Evolutionary conservation across 2,888 invertebrate species (phyloP).

Genomic region (Capitulum mitella): DNA sequence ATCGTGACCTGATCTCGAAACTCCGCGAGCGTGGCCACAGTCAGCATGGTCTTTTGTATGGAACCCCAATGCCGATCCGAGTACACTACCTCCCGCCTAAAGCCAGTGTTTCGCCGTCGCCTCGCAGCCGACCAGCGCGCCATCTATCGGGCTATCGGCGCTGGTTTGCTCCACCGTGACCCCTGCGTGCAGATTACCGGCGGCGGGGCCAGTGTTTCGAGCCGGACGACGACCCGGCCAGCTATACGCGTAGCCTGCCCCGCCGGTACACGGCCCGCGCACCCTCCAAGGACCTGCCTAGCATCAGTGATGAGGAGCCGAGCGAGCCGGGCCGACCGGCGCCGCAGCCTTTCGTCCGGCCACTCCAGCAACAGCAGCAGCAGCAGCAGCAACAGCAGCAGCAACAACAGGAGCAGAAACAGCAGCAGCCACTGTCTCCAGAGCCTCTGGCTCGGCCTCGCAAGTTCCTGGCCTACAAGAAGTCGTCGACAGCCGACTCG

Average conservation of each 20-base stretch:
- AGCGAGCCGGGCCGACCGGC: not conserved
- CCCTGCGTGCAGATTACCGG: not conserved
- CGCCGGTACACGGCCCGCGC: slow-evolving; percentile 5
- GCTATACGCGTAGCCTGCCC: slow-evolving; percentile 1
- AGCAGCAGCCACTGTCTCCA: not conserved
- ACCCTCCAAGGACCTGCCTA: slow-evolving; percentile 19
- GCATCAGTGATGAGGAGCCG: not conserved
- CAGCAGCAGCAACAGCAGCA: not conserved
- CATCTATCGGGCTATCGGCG: too few relatives aligned
- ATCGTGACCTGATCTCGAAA: too few relatives aligned
- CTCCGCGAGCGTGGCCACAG: too few relatives aligned
- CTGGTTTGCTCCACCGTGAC: too few relatives aligned
- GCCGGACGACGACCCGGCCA: not conserved
- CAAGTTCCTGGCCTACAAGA: slow-evolving; percentile 9
- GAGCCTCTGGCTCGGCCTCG: not conserved
- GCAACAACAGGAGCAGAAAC: not conserved
- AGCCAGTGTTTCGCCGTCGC: too few relatives aligned
- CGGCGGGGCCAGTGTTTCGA: slow-evolving; percentile 12
- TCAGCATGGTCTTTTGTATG: too few relatives aligned
- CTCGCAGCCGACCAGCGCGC: too few relatives aligned
- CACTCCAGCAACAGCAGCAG: not conserved
- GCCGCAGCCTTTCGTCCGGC: not conserved
- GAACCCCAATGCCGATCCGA: too few relatives aligned
- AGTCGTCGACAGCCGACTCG: slow-evolving; percentile 1
- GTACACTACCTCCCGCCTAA: too few relatives aligned